phyloP scores from a whole-genome alignment of 2,113 vertebrate genomes.

The Sus scrofa region T2T-Sscrofa CM000814.6:26885501-26886000 shows the following conservation, averaged over 20 bases:
- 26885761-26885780: neutral
- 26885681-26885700: too few species aligned
- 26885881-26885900: neutral
- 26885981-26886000: too few species aligned
- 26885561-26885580: neutral
- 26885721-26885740: neutral
- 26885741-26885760: neutral
- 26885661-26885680: too few species aligned
- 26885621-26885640: too few species aligned
- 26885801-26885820: neutral
- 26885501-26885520: slow-evolving; percentile 35
- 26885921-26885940: neutral
- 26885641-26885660: too few species aligned
- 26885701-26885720: too few species aligned
- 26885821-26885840: neutral
- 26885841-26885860: neutral
- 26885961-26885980: neutral
- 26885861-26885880: neutral
- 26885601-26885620: too few species aligned
- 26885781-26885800: too few species aligned
- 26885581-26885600: too few species aligned
- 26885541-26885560: neutral
- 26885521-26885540: neutral
- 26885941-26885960: neutral
- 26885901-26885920: neutral